Conservation (phyloP, 2,888 invertebrate genomes). For the Campoplex capitator region DNA sequence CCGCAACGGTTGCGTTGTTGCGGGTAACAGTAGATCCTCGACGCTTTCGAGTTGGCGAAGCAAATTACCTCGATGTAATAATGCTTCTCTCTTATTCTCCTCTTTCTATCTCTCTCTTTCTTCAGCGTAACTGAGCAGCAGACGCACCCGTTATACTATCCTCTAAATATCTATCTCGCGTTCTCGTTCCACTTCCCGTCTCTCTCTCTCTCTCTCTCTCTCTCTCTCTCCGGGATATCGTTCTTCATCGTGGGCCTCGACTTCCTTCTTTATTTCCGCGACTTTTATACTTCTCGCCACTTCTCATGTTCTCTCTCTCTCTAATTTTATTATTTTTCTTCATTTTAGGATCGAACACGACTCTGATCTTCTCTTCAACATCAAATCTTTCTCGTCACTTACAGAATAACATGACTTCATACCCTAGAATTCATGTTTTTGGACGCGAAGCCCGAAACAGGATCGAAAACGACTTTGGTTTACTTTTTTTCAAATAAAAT, state of each 20-base stretch:
- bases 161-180: constrained; percentile 36
- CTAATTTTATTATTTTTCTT: background rate
- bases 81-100: constrained; percentile 45
- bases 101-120: constrained; percentile 3
- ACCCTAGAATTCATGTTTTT: too few species aligned
- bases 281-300: background rate
- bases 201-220: background rate
- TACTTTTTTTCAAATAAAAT: too few species aligned
- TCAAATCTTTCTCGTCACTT: too few species aligned
- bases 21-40: constrained; percentile 31
- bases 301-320: background rate
- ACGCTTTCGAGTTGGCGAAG: constrained; percentile 57
- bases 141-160: constrained; percentile 16
- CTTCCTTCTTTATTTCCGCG: constrained; percentile 24
- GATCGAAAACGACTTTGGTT: too few species aligned
- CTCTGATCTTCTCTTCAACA: too few species aligned
- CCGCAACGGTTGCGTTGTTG: background rate
- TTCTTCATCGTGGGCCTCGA: constrained; percentile 14
- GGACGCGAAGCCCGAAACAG: too few species aligned
- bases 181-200: constrained; percentile 55
- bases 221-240: background rate
- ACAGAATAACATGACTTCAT: too few species aligned
- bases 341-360: background rate
- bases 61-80: constrained; percentile 58
- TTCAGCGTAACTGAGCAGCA: constrained; percentile 10